Conservation (phyloP, 2,113 vertebrate species). For the Ivindomyrus marchei region DNA sequence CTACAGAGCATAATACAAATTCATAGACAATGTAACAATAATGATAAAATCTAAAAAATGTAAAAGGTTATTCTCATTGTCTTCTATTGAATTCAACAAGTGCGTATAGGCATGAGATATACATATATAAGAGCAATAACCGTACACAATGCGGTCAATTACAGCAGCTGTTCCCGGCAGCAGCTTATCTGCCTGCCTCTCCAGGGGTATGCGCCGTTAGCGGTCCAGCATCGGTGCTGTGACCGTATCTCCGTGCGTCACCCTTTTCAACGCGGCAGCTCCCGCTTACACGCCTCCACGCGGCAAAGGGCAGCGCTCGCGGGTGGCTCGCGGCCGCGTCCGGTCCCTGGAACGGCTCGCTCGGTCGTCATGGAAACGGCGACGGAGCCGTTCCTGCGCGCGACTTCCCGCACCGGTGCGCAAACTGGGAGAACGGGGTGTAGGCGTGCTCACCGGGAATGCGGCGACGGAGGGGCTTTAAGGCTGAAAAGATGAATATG, state of each 20-base stretch:
- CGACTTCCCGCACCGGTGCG: background rate
- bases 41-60: background rate
- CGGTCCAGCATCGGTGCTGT: background rate
- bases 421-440: background rate
- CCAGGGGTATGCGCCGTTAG: background rate
- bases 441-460: background rate
- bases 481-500: background rate
- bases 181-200: background rate
- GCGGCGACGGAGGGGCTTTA: background rate
- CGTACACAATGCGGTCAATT: background rate
- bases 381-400: background rate
- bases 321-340: background rate
- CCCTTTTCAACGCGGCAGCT: background rate
- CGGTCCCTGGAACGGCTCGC: background rate
- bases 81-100: background rate
- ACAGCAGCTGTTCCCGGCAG: background rate
- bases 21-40: background rate
- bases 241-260: background rate
- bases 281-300: background rate
- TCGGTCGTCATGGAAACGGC: conserved; percentile 28
- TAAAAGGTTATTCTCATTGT: background rate
- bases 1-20: background rate
- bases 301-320: background rate
- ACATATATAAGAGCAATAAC: background rate
- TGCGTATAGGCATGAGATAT: background rate